Evolutionary conservation across 2,797 vertebrate species (phyloP), one percentile per base, ranked within the genome.

Genomic region (Nyctibius grandis): DNA sequence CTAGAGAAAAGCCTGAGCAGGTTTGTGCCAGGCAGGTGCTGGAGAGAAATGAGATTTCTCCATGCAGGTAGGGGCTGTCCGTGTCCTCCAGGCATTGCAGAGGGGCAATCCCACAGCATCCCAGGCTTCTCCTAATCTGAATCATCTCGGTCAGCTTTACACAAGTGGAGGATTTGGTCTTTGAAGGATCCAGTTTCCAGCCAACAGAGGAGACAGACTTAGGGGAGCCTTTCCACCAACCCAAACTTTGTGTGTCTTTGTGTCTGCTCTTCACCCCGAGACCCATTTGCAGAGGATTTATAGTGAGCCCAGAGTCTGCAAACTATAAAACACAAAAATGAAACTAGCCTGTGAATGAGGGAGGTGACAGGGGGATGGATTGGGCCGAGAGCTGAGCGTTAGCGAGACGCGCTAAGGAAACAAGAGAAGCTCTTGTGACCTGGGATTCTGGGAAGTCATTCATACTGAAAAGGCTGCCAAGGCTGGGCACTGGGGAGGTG

Each of bases 241-340:
- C 86, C 60, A 45, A 93, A 83, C 75, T 93, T 45, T 34, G 51
- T 14, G 40, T 77, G 56, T 92, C 63, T 70, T 78, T 53, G 57
- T 93, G 93, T 79, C 70, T 38, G 18, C 34, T 9, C 1, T 34
- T 74, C 15, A 12, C 80, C 92, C 84, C 26, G 45, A 93, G 88
- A 95, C 73, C 42, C 64, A 26, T 87, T 82, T 57, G 45, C 8
- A 0, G 75, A 89, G 76, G 87, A 91, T 88, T 94, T 73, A 89
- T 74, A 63, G 85, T 16, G 19, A 83, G 68, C 76, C 78, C 83
- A 26, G 79, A 83, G 86, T 91, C 91, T 87, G 73, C 88, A 92
- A 59, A 88, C 85, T 79, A 19, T 93, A 85, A 96, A 96, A 81
- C 65, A 86, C 77, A 60, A 70, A 89, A 67, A 73, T 81, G 50